Conservation (phyloP, 2,888 invertebrate genomes). For the Caenorhabditis becei region DNA sequence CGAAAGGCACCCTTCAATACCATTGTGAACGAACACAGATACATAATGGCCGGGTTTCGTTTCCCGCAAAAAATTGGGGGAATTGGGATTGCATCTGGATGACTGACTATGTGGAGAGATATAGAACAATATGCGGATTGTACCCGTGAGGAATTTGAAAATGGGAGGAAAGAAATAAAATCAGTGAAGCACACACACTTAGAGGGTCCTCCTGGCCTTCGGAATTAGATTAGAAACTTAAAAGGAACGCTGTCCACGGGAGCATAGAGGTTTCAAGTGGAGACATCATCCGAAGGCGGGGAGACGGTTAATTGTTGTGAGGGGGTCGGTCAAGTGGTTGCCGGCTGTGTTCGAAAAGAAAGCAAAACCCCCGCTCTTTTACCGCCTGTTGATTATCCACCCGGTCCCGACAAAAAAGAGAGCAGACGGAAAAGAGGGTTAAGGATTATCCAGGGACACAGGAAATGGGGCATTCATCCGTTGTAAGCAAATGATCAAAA, state of each 20-base stretch:
- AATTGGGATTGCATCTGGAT: slow-evolving; percentile 10
- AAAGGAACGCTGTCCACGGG: slow-evolving; percentile 45
- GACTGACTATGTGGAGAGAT: slow-evolving; percentile 8
- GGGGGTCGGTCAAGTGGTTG: slow-evolving; percentile 51
- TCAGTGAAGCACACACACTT: slow-evolving; percentile 16
- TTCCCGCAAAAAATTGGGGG: slow-evolving; percentile 1
- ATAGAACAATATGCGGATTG: background rate
- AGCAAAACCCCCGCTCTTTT: slow-evolving; percentile 42
- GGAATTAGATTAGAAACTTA: slow-evolving; percentile 44
- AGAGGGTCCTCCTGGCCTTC: background rate
- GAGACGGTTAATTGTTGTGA: slow-evolving; percentile 61
- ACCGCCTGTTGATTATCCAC: slow-evolving; percentile 58
- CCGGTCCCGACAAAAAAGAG: slow-evolving; percentile 12
- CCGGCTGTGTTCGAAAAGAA: slow-evolving; percentile 40
- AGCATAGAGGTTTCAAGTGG: slow-evolving; percentile 55
- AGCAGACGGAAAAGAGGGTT: slow-evolving; percentile 12
- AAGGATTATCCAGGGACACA: slow-evolving; percentile 29
- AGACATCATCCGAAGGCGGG: slow-evolving; percentile 7
- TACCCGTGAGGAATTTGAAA: background rate
- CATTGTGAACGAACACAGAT: slow-evolving; percentile 49
- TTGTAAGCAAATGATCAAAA: slow-evolving; percentile 11
- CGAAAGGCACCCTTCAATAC: slow-evolving; percentile 52
- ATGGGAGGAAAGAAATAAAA: background rate
- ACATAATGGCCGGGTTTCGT: slow-evolving; percentile 48
- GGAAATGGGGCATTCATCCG: slow-evolving; percentile 34